Evolutionary conservation across 1,140 invertebrate species (phyloP).

Genomic region (Eumaeus atala): DNA sequence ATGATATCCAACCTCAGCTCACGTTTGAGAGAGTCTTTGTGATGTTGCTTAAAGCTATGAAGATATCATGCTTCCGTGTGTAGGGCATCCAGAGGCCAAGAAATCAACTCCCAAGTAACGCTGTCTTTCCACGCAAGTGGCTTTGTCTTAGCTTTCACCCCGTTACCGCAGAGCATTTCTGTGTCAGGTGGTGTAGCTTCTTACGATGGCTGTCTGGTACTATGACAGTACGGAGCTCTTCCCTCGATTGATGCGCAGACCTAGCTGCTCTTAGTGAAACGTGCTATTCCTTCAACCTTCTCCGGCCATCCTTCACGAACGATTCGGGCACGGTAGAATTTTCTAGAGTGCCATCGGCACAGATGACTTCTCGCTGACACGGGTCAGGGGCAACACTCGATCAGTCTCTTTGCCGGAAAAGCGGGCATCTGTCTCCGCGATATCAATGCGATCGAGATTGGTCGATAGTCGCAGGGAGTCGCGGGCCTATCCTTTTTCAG

Average conservation of each 20-base stretch:
- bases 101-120: slow-evolving; percentile 44
- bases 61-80: slow-evolving; percentile 16
- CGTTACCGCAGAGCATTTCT: slow-evolving; percentile 21
- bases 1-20: slow-evolving; percentile 39
- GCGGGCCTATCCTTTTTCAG: slow-evolving; percentile 30
- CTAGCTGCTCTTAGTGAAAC: slow-evolving; percentile 29
- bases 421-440: slow-evolving; percentile 39
- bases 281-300: slow-evolving; percentile 26
- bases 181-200: slow-evolving; percentile 31
- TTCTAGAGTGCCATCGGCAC: too few relatives aligned
- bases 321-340: too few relatives aligned
- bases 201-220: slow-evolving; percentile 31
- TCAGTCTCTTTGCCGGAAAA: slow-evolving; percentile 38
- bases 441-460: slow-evolving; percentile 57
- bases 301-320: slow-evolving; percentile 35
- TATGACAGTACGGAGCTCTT: slow-evolving; percentile 44
- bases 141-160: slow-evolving; percentile 21
- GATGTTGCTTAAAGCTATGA: slow-evolving; percentile 22
- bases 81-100: slow-evolving; percentile 21
- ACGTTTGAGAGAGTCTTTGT: slow-evolving; percentile 41
- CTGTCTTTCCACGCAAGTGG: slow-evolving; percentile 30
- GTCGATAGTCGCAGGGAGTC: slow-evolving; percentile 39
- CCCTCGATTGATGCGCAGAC: slow-evolving; percentile 34
- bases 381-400: slow-evolving; percentile 30
- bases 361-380: slow-evolving; percentile 43